phyloP scores from a whole-genome alignment of 2,113 vertebrate species.

The Cyrtonyx montezumae region DNA sequence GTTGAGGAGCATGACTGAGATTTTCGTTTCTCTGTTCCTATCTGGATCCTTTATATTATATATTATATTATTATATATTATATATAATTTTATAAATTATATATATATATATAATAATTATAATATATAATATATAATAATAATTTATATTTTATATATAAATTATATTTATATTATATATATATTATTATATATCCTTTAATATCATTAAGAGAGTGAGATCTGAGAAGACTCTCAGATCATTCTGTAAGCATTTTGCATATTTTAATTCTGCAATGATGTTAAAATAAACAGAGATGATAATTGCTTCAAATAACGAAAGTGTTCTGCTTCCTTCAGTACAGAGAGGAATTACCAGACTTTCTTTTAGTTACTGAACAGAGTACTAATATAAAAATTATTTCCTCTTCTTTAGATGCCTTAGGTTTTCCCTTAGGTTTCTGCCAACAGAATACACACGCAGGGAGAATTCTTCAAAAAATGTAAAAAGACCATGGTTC shows the following conservation, averaged over 20 bases:
- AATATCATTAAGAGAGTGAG: not conserved
- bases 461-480: slow-evolving; percentile 9
- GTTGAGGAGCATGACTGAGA: fast-evolving
- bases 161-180: no score
- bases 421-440: slow-evolving; percentile 2
- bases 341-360: not conserved
- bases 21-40: not conserved
- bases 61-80: no score
- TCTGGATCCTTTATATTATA: not conserved
- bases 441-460: not conserved
- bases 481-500: not conserved
- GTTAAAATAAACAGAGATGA: not conserved
- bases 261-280: not conserved
- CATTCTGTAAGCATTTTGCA: not conserved
- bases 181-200: no score
- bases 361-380: not conserved
- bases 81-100: no score
- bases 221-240: not conserved
- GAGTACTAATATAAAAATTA: slow-evolving; percentile 2
- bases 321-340: not conserved
- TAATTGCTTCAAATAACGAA: not conserved
- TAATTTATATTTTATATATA: no score
- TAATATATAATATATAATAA: no score
- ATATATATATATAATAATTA: no score
- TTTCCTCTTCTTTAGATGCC: not conserved